phyloP scores from a whole-genome alignment of 1,140 invertebrate genomes.

The Heliconius himera region DNA sequence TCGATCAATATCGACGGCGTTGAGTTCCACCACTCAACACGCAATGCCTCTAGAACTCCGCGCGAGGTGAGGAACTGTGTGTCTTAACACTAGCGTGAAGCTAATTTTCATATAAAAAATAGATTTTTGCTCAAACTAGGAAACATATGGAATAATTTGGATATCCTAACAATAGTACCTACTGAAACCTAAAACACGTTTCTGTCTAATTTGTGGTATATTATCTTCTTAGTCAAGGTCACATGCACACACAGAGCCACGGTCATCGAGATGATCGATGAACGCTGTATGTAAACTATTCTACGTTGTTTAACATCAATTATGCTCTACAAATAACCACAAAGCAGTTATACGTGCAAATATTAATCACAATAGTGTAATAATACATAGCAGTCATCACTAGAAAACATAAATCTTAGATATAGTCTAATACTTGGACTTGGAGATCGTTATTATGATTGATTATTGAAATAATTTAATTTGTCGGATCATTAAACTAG shows the following conservation, averaged over 20 bases:
- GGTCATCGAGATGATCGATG: not conserved
- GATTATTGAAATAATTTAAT: constrained; percentile 24
- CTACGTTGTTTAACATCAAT: constrained; percentile 1
- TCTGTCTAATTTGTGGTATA: not conserved
- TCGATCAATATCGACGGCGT: too few relatives aligned
- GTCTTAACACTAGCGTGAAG: too few relatives aligned
- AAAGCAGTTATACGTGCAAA: not conserved
- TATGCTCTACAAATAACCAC: not conserved
- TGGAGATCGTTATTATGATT: constrained; percentile 23
- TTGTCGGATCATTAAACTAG: constrained; percentile 26
- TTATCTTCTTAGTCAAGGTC: not conserved
- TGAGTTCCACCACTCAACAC: too few relatives aligned
- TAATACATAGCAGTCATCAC: constrained; percentile 9
- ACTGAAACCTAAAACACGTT: not conserved
- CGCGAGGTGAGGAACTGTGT: too few relatives aligned
- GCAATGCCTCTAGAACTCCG: too few relatives aligned
- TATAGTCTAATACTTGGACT: not conserved
- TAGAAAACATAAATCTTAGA: not conserved
- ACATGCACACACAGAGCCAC: not conserved
- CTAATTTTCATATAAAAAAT: too few relatives aligned
- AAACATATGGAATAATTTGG: too few relatives aligned
- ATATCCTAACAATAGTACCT: too few relatives aligned
- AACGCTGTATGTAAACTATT: not conserved
- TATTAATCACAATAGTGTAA: constrained; percentile 8
- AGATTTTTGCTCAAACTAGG: too few relatives aligned